Base-by-base conservation (phyloP, 2,888 invertebrate species). In the Cerastoderma edule region DNA sequence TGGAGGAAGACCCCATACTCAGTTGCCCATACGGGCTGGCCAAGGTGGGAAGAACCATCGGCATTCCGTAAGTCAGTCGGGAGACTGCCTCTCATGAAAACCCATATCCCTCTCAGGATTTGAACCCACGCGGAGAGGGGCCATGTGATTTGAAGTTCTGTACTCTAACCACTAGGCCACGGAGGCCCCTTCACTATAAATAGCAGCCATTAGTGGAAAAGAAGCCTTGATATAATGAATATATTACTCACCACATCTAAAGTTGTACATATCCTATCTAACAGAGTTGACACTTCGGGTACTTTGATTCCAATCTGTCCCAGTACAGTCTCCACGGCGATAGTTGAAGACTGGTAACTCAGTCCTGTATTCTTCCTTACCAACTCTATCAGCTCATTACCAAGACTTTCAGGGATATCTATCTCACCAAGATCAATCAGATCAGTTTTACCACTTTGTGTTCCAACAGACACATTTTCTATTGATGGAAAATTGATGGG, bases 241-340 rank as follows among this genome's bases (percentile, higher is more conserved):
- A 39, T 39, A 39, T 10, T 10, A 50, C 60, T 60, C 80, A 87
- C 87, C 84, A 84, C 83, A 33, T 77, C 67, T n/a, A 87, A 63
- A 53, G 86, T 81, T 13, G 50, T 53, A 33, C 84, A 75, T 44
- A 89, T 80, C 63, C 81, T 84, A 56, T 88, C 87, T 83, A 89
- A 80, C 8, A 87, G 54, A 6, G 64, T 48, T 16, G 83, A 79
- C 5, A 88, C 57, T 33, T 83, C 79, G 6, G 89, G 88, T 8
- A 89, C 72, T 44, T 79, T 80, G 28, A 73, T 67, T 2, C 87
- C 85, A n/a, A 89, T 80, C 56, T 88, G 84, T 22, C 81, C 79
- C 5, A 91, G 68, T n/a, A 91, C 89, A 0, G 88, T 88, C 66
- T 86, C 87, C 57, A 91, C 85, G 0, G 91, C 91, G 24, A 88